Conservation (phyloP, 2,888 invertebrate species). For the Noctua pronuba region DNA sequence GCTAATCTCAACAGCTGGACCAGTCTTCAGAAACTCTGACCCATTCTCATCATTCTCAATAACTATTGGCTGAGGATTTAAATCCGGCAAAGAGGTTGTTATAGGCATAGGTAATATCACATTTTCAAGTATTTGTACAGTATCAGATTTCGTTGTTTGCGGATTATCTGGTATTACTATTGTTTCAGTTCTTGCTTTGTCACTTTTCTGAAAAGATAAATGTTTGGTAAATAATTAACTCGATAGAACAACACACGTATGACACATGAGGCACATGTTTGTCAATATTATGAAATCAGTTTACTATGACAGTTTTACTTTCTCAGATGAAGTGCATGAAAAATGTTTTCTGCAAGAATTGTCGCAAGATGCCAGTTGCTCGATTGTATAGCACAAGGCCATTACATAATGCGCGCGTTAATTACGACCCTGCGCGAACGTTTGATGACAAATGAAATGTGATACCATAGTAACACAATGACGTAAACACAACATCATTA, state of each 20-base stretch:
- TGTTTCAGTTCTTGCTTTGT: slow-evolving; percentile 30
- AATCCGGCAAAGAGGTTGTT: slow-evolving; percentile 63
- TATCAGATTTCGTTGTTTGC: slow-evolving; percentile 19
- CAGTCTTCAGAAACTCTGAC: slow-evolving; percentile 9
- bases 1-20: slow-evolving; percentile 37
- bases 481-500: background rate
- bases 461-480: slow-evolving; percentile 20
- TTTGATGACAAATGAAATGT: slow-evolving; percentile 5
- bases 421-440: background rate
- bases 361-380: background rate
- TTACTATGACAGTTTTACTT: background rate
- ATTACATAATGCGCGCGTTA: background rate
- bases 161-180: slow-evolving; percentile 29
- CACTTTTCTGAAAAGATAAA: slow-evolving; percentile 47
- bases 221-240: slow-evolving; percentile 10
- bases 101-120: slow-evolving; percentile 41
- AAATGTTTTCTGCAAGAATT: background rate
- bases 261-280: background rate
- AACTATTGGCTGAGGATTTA: slow-evolving; percentile 62
- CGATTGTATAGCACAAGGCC: background rate
- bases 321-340: background rate
- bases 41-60: slow-evolving; percentile 15
- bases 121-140: slow-evolving; percentile 34
- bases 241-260: background rate
- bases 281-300: slow-evolving; percentile 2